Evolutionary conservation across 64 coral and sea anemone species (phyloP), one percentile per base, ranked within the genome.

Genomic region (Stichodactyla mertensii): DNA sequence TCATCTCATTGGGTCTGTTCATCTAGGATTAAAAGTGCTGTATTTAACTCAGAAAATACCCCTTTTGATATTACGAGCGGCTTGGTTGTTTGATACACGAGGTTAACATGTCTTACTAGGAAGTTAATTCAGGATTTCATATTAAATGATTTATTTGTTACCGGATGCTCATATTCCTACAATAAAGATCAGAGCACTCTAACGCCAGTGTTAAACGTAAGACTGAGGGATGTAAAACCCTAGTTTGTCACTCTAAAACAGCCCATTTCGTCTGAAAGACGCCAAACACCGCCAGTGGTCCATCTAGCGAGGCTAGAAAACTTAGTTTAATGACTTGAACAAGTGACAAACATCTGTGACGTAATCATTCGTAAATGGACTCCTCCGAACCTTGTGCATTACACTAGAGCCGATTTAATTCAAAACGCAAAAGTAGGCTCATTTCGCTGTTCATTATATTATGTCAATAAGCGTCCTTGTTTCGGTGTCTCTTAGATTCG

Each of bases 341-440:
- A 74, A 74, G 26, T 74, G 69, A 74, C 24, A 28, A 74, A 31
- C 69, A 74, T 74, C 69, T 31, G 69, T 74, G 69, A 74, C 69
- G 69, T 74, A 74, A 74, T 74, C 24, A 14, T 74, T 5, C 27
- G 4, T 74, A 74, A 74, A 74, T 74, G 69, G 24, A 74, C 62
- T 26, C 0, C 69, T 11, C 15, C 26, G 69, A 5, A 0, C 24
- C 69, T 74, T 74, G 11, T 31, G 11, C 69, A 71, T 28, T 71
- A 71, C 69, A n/a, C 23, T 26, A 4, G 22, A 74, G 24, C 27
- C 24, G 69, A 74, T 74, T 66, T 74, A 31, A 74, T 74, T 74
- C 23, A 74, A 74, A 12, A 27, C 4, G 26, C 27, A 74, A 74
- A 69, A 12, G 4, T 26, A 74, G 8, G 69, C 22, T 3, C 24